Evolutionary conservation across 2,888 invertebrate genomes (phyloP).

Genomic region (Drosophila paranaensis): DNA sequence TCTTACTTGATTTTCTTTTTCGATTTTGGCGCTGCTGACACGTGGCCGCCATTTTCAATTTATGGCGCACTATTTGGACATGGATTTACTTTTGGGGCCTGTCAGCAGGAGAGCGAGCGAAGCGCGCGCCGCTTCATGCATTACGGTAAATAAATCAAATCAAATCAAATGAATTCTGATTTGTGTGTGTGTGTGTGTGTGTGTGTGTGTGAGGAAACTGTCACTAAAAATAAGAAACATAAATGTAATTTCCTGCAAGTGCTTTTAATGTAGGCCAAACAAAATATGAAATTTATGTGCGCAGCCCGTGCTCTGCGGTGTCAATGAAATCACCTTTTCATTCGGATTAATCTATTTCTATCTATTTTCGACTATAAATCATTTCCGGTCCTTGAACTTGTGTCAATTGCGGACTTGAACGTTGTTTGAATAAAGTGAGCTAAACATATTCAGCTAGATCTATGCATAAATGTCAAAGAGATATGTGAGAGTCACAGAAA

Average conservation of each 20-base stretch:
- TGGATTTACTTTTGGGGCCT: constrained; percentile 36
- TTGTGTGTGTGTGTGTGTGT: constrained; percentile 32
- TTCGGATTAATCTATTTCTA: constrained; percentile 7
- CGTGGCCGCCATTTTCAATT: constrained; percentile 65
- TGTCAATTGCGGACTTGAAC: constrained; percentile 12
- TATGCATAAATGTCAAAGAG: background rate
- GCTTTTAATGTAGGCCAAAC: constrained; percentile 24
- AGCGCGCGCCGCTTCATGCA: constrained; percentile 24
- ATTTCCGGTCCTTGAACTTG: constrained; percentile 34
- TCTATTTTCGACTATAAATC: constrained; percentile 28
- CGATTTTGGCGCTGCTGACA: constrained; percentile 32
- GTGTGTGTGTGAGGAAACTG: constrained; percentile 46
- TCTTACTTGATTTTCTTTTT: constrained; percentile 2
- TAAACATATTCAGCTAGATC: constrained; percentile 1
- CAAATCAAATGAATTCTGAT: constrained; percentile 56
- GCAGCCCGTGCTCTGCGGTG: background rate
- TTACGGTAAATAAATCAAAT: constrained; percentile 67
- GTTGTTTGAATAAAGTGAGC: background rate
- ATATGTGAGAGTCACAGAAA: background rate
- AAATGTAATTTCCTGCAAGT: constrained; percentile 60
- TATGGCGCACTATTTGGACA: constrained; percentile 60
- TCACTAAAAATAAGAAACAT: constrained; percentile 61
- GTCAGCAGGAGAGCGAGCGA: constrained; percentile 10
- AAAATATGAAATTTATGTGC: constrained; percentile 18
- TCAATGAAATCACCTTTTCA: constrained; percentile 14